Evolutionary conservation across 2,113 vertebrate species (phyloP).

Genomic region (Nematolebias whitei): DNA sequence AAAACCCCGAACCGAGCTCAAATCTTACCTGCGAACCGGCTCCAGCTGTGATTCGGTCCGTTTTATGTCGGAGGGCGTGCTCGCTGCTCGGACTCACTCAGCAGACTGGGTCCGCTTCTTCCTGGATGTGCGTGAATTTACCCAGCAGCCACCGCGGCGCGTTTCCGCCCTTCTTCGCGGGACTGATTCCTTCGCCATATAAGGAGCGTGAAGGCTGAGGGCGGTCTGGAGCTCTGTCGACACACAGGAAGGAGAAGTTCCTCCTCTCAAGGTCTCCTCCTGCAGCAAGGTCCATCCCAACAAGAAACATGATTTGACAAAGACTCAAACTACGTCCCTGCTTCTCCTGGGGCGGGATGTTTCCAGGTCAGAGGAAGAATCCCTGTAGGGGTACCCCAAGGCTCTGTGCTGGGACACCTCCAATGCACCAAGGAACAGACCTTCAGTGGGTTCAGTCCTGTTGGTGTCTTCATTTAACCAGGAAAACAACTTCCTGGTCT

Average conservation of each 20-base stretch:
- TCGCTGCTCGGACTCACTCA: not conserved
- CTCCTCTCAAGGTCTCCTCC: not conserved
- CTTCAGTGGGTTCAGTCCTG: not conserved
- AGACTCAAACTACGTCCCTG: no score
- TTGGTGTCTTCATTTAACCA: no score
- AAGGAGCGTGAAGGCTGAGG: conserved; percentile 71
- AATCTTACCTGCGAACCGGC: conserved; percentile 58
- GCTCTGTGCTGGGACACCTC: not conserved
- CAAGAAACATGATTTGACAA: not conserved
- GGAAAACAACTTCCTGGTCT: no score
- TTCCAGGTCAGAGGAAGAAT: not conserved
- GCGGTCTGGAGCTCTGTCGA: no score
- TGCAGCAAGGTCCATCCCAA: not conserved
- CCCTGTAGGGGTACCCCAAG: not conserved
- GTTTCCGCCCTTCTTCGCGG: conserved; percentile 75
- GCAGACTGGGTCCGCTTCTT: conserved; percentile 62
- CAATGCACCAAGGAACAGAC: no score
- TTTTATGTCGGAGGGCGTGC: conserved; percentile 22
- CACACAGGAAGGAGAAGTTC: no score
- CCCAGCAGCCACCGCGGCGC: conserved; percentile 77
- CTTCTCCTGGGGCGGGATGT: not conserved
- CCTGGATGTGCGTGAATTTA: conserved; percentile 67
- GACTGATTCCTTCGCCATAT: conserved; percentile 80
- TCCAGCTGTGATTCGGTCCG: conserved; percentile 59
- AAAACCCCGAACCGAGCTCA: not conserved